phyloP scores from a whole-genome alignment of 2,113 vertebrate genomes.

The Thamnophis sirtalis region DNA sequence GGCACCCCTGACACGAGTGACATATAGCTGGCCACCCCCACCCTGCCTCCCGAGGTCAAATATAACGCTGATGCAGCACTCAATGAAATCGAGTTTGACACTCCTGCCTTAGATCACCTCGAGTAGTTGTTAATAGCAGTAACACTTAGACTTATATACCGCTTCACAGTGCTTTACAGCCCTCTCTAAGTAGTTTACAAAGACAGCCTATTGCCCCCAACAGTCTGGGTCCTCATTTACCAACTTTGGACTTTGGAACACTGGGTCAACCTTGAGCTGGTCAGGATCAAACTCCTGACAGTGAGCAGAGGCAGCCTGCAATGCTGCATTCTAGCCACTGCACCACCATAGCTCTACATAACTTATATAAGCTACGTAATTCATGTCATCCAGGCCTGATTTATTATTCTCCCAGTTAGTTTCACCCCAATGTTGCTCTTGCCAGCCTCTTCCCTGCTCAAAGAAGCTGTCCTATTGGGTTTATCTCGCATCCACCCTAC shows the following conservation, averaged over 20 bases:
- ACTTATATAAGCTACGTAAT: not conserved
- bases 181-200: not conserved
- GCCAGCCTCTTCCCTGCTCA: not conserved
- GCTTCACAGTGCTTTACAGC: not conserved
- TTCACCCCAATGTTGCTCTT: not conserved
- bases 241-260: not conserved
- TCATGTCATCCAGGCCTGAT: not conserved
- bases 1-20: too few relatives aligned
- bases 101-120: not conserved
- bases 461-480: not conserved
- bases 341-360: not conserved
- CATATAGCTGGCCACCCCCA: too few relatives aligned
- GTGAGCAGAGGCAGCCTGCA: not conserved
- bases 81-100: too few relatives aligned
- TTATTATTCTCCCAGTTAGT: not conserved
- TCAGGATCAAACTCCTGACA: not conserved
- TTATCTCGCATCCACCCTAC: not conserved
- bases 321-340: not conserved
- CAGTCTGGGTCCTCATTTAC: not conserved
- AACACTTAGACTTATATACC: not conserved
- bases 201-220: not conserved
- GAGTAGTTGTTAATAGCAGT: not conserved
- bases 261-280: not conserved
- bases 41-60: too few relatives aligned
- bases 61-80: too few relatives aligned